Evolutionary conservation across 2,888 invertebrate genomes (phyloP).

Genomic region (Hofmannophila pseudospretella): DNA sequence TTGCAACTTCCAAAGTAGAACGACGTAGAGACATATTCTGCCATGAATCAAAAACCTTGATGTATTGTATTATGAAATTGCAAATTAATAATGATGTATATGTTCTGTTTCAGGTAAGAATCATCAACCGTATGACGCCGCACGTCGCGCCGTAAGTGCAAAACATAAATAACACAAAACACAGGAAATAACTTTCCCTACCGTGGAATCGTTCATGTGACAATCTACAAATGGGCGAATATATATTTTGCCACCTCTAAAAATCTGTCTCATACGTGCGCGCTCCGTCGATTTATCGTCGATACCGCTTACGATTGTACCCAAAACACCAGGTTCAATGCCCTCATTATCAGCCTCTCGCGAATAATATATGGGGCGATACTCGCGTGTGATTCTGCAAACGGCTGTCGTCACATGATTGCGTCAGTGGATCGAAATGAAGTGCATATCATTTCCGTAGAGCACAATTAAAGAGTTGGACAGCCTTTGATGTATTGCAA

Average conservation of each 20-base stretch:
- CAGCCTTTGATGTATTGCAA: conserved; percentile 5
- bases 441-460: conserved; percentile 9
- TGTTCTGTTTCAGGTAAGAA: conserved; percentile 36
- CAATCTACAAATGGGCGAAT: conserved; percentile 30
- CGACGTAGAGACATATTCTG: not conserved
- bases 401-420: conserved; percentile 42
- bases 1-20: not conserved
- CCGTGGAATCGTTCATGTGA: conserved; percentile 23
- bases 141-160: conserved; percentile 10
- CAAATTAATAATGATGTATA: too few relatives aligned
- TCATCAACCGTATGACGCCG: conserved; percentile 1
- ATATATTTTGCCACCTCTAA: conserved; percentile 33
- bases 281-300: conserved; percentile 23
- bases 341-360: conserved; percentile 59
- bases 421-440: conserved; percentile 29
- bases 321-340: conserved; percentile 53
- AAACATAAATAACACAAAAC: conserved; percentile 16
- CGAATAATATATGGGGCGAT: conserved; percentile 71
- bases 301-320: conserved; percentile 42
- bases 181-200: conserved; percentile 22
- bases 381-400: conserved; percentile 49
- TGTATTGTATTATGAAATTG: too few relatives aligned
- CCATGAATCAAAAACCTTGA: too few relatives aligned
- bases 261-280: conserved; percentile 18
- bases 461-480: conserved; percentile 4